Base-by-base conservation (phyloP, 1,140 invertebrate species). In the Anastrepha ludens region DNA sequence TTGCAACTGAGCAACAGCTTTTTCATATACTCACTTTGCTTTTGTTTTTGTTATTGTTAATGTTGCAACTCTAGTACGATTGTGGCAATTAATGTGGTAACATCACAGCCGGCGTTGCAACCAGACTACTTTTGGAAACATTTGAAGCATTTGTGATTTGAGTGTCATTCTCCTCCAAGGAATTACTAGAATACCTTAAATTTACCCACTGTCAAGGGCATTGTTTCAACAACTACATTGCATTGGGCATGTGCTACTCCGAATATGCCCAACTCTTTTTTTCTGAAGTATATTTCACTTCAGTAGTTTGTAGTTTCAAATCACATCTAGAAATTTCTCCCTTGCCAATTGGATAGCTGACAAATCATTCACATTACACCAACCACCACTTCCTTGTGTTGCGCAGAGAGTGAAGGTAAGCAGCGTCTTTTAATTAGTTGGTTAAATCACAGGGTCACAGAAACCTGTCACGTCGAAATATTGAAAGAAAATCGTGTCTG, bases 181-280 rank as follows among this genome's bases (percentile, higher is more conserved):
- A 74, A 44, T 89, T 88, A 88, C 88, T 81, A 88, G 47, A 60
- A 87, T 81, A 87, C 50, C 81, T 59, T 64, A 90, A 90, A 91
- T 44, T 89, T 89, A 88, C 87, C 88, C 88, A 87, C 86, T 88
- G 90, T 89, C 89, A 89, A 90, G 88, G 90, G 90, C 89, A 89
- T 89, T 29, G 1, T 29, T 29, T 29, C 0, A 29, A 29, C 29
- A 29, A 29, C 29, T 29, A 0, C 29, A 29, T 29, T 29, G 29
- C 29, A 1, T 1, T 29, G 29, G 29, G 0, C 29, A 29, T 29
- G 29, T 29, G 29, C 29, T 0, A 29, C 29, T 29, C 29, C 29
- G 29, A 29, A 1, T 29, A 29, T 29, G 29, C 29, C 29, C 29
- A 29, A 29, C 29, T 29, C 29, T 86, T 50, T 58, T 86, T 1